A percentile compares a stretch with the other conserved stretches of the same genome.
Conservation (phyloP, 2,113 vertebrate genomes). For the Steatornis caripensis region DNA sequence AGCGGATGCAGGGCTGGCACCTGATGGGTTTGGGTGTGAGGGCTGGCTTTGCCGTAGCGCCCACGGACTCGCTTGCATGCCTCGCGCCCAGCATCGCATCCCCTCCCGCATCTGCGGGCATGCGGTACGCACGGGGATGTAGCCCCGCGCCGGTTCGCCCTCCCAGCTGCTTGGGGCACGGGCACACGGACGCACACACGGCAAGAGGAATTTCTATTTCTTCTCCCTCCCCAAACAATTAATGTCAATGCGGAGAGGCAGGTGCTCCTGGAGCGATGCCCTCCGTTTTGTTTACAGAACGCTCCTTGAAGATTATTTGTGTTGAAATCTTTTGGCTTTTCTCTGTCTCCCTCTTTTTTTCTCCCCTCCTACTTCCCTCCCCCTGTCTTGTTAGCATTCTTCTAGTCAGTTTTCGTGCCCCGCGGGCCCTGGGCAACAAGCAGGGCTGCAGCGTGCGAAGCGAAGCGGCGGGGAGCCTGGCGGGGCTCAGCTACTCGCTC, state of each 20-base stretch:
- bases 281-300: conserved; percentile 63
- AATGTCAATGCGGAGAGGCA: conserved; percentile 50
- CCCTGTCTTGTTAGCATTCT: conserved; percentile 35
- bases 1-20: background rate
- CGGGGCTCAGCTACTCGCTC: background rate
- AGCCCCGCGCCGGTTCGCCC: background rate
- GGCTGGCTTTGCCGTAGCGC: background rate
- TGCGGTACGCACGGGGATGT: background rate
- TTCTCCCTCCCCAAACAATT: conserved; percentile 33
- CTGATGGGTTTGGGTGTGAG: background rate
- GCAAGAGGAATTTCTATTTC: background rate
- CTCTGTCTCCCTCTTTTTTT: background rate
- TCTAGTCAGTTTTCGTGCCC: conserved; percentile 29
- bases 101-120: background rate
- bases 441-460: background rate
- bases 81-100: too few species aligned
- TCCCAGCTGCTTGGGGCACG: background rate
- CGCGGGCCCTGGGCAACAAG: background rate
- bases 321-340: conserved; percentile 61
- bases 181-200: background rate
- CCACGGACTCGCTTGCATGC: rapidly evolving
- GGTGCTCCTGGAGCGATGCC: conserved; percentile 63
- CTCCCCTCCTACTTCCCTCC: background rate
- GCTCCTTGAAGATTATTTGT: conserved; percentile 68
- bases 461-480: background rate